phyloP scores from a whole-genome alignment of 1,140 invertebrate species.

The Palaemon carinicauda region DNA sequence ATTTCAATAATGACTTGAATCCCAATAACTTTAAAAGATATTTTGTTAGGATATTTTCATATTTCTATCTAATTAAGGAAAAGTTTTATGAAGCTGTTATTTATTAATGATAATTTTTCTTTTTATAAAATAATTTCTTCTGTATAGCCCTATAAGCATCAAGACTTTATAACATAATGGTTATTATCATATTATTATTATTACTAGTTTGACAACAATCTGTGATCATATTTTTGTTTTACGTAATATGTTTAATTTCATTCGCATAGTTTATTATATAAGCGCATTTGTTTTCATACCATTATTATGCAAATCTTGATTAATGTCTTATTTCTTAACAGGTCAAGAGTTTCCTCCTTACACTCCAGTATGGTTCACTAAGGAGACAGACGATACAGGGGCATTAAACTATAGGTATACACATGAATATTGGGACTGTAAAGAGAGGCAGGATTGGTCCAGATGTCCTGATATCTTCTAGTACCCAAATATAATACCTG shows the following conservation, averaged over 20 bases:
- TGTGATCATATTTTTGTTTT: too few relatives aligned
- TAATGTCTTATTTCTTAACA: slow-evolving; percentile 62
- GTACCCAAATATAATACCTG: slow-evolving; percentile 10
- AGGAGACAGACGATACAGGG: slow-evolving; percentile 82
- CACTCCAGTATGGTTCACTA: slow-evolving; percentile 90
- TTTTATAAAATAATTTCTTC: too few relatives aligned
- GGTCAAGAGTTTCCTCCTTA: slow-evolving; percentile 80
- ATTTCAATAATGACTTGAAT: too few relatives aligned
- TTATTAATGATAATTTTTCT: too few relatives aligned
- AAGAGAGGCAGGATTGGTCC: slow-evolving; percentile 87
- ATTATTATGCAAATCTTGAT: slow-evolving; percentile 13
- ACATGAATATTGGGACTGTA: slow-evolving; percentile 92
- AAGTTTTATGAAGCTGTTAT: too few relatives aligned
- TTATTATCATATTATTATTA: too few relatives aligned
- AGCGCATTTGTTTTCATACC: slow-evolving; percentile 33
- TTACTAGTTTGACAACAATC: too few relatives aligned
- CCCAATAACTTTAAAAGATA: background rate
- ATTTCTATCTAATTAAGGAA: too few relatives aligned
- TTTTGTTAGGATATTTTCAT: too few relatives aligned
- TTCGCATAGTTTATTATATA: background rate
- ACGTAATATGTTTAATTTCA: too few relatives aligned
- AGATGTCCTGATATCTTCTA: slow-evolving; percentile 93
- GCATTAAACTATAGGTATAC: slow-evolving; percentile 85
- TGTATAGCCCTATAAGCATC: too few relatives aligned
- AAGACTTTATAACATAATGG: too few relatives aligned